Percentiles rank a stretch among this genome's conserved stretches.
Conservation (phyloP, 2,113 vertebrate genomes). For the Aplodontia rufa region DNA sequence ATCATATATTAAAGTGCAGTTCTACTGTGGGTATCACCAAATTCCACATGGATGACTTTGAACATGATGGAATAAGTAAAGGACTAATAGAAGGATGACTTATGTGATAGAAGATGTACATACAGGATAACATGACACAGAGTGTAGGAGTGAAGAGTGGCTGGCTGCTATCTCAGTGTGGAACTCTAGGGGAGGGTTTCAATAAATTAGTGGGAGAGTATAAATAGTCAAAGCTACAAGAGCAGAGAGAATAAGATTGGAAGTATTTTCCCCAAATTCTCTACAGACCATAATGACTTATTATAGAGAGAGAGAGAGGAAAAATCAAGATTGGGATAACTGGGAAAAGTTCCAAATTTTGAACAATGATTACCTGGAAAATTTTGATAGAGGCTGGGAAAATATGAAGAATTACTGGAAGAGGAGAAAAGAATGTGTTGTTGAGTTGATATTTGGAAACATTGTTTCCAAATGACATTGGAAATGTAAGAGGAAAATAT, state of each 20-base stretch:
- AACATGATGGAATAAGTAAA: not conserved
- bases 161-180: not conserved
- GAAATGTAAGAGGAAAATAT: not conserved
- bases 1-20: not conserved
- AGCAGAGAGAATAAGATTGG: not conserved
- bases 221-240: not conserved
- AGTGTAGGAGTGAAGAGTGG: accelerated
- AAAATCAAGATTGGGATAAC: not conserved
- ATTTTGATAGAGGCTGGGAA: not conserved
- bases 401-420: not conserved
- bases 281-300: not conserved
- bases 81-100: not conserved
- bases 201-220: not conserved
- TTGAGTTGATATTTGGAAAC: not conserved
- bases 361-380: not conserved
- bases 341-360: not conserved
- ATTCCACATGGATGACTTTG: not conserved
- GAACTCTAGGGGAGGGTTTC: not conserved
- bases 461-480: not conserved
- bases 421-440: not conserved
- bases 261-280: not conserved
- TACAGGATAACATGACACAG: not conserved
- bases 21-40: not conserved
- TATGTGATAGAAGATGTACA: not conserved
- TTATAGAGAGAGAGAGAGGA: not conserved